Evolutionary conservation across 1,140 invertebrate species (phyloP).

Genomic region (Lithobius niger): DNA sequence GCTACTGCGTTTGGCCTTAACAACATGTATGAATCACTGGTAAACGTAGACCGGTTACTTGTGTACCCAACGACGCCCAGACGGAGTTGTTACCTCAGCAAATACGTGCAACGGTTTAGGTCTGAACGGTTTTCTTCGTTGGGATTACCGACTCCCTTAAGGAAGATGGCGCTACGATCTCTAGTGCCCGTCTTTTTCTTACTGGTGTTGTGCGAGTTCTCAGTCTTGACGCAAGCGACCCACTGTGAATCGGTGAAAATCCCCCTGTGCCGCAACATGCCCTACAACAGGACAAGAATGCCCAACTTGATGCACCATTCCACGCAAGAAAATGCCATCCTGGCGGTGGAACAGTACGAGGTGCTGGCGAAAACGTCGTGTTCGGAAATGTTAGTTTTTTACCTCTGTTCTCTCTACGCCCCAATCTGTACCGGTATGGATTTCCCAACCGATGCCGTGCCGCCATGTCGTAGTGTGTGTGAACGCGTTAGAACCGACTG

Average conservation of each 20-base stretch:
- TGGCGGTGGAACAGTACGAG: constrained; percentile 42
- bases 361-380: constrained; percentile 36
- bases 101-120: too few relatives aligned
- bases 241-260: constrained; percentile 63
- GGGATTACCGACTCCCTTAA: too few relatives aligned
- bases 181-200: too few relatives aligned
- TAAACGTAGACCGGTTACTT: too few relatives aligned
- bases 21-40: too few relatives aligned
- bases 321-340: constrained; percentile 55
- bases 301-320: constrained; percentile 66
- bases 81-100: too few relatives aligned
- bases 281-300: constrained; percentile 79
- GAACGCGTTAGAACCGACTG: constrained; percentile 21
- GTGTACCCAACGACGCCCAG: too few relatives aligned
- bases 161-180: too few relatives aligned
- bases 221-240: too few relatives aligned
- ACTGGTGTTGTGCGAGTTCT: too few relatives aligned
- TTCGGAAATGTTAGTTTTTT: constrained; percentile 34
- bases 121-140: too few relatives aligned
- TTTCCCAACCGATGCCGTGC: constrained; percentile 16
- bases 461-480: constrained; percentile 19
- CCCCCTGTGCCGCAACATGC: constrained; percentile 62
- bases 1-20: too few relatives aligned
- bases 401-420: constrained; percentile 36
- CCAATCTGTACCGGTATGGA: constrained; percentile 33